Evolutionary conservation across 2,888 invertebrate genomes (phyloP), one percentile per base, ranked within the genome.

Genomic region (Fabriciana adippe): DNA sequence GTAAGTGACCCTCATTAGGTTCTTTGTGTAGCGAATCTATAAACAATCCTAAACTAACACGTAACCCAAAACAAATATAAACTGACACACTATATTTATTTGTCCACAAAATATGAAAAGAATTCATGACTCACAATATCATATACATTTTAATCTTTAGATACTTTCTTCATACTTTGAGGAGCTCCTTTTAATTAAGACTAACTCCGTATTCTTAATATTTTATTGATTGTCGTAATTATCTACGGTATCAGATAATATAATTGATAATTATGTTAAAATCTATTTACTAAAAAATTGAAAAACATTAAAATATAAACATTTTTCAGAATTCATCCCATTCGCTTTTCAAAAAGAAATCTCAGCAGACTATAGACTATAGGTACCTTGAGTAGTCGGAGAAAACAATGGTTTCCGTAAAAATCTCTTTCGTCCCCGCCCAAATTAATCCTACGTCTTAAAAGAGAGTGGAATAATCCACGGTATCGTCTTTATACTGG

Each of bases 381-480:
- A n/a, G n/a, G n/a, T n/a, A 63, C 56, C 41, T 62, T 56, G 55
- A 62, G 45, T 57, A 57, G 57, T 67, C 62, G 48, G 41, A n/a
- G 64, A 47, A 64, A 64, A 68, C 67, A 68, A 67, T 64, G 59
- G 55, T 55, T 68, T 68, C 67, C 64, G 55, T 50, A 54, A 48
- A 68, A 64, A 59, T 68, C 64, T 59, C 64, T 26, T 59, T 68
- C 47, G 45, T 41, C 48, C 55, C 48, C 57, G 31, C 45, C 51
- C 56, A 54, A 67, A 67, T 67, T 67, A 62, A 67, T 67, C 56
- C 67, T 56, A 61, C 50, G 55, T 55, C 67, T 67, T 61, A 67
- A 62, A 57, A 67, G 62, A 67, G 45, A 62, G 62, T 62, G 56
- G 67, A 67, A 41, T 62, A 67, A 62, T 62, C 62, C 62, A 56